These are phyloP conservation scores for Coccyzus lansbergi DNA, from an alignment of 2,797 vertebrate genomes.

Conservation along the genomic window DNA sequence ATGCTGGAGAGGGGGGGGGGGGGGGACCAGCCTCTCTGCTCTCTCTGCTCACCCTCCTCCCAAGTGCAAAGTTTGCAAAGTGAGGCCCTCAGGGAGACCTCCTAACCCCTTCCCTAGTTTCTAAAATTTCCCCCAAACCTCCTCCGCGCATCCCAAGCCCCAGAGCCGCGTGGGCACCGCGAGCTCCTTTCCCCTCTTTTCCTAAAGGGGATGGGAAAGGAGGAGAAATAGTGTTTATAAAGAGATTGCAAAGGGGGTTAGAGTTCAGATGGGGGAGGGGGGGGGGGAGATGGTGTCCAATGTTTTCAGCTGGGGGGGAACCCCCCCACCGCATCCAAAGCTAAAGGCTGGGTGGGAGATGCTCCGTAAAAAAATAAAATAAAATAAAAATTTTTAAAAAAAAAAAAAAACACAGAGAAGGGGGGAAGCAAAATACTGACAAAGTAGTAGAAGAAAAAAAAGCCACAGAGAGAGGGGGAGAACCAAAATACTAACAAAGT, in stretches of 20 bases:
- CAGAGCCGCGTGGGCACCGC: conserved; percentile 27
- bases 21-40: too few species aligned
- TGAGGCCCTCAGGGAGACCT: background rate
- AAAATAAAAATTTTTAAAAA: too few species aligned
- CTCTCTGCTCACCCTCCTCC: too few species aligned
- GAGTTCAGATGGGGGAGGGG: background rate
- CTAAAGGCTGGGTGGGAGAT: background rate
- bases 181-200: background rate
- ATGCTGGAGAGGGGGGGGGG: too few species aligned
- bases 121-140: too few species aligned
- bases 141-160: conserved; percentile 61
- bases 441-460: background rate
- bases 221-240: conserved; percentile 33
- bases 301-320: conserved; percentile 5
- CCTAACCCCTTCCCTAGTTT: too few species aligned
- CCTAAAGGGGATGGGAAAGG: background rate
- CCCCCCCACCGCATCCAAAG: background rate
- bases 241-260: conserved; percentile 34
- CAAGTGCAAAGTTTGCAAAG: conserved; percentile 46
- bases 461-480: too few species aligned
- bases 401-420: too few species aligned
- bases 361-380: background rate
- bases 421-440: background rate
- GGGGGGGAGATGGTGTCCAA: background rate
- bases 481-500: background rate